These are phyloP conservation scores for Dicyrtoma fusca DNA, from an alignment of 2,888 invertebrate genomes.

Conservation along the genomic window DNA sequence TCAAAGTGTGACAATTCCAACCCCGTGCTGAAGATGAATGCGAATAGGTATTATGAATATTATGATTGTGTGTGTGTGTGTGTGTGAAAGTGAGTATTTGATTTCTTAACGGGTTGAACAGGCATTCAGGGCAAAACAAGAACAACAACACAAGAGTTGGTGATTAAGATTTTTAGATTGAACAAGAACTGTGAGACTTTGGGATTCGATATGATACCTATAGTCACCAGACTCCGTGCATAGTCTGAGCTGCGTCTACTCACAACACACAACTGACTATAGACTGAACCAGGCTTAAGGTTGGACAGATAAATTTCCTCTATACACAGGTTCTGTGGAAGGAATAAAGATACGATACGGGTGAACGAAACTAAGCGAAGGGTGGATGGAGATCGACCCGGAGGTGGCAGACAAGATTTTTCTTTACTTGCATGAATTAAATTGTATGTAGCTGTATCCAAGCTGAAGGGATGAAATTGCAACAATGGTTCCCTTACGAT, in stretches of 20 bases:
- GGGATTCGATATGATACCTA: background rate
- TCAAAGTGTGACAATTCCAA: constrained; percentile 34
- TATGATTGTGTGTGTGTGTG: constrained; percentile 16
- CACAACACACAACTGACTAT: too few relatives aligned
- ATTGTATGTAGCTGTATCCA: constrained; percentile 3
- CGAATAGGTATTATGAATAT: constrained; percentile 4
- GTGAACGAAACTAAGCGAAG: background rate
- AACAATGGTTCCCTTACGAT: constrained; percentile 25
- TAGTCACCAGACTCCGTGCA: too few relatives aligned
- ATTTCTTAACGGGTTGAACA: constrained; percentile 22
- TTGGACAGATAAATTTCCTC: too few relatives aligned
- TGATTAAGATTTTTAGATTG: constrained; percentile 16
- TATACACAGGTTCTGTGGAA: background rate
- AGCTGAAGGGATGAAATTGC: constrained; percentile 23
- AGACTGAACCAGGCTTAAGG: too few relatives aligned
- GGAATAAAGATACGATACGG: background rate
- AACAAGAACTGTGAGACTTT: background rate
- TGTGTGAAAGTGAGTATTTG: constrained; percentile 1
- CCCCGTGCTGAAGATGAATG: constrained; percentile 24
- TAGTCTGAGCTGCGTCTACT: too few relatives aligned
- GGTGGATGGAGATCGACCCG: constrained; percentile 26
- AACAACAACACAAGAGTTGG: background rate
- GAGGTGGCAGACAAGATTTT: constrained; percentile 18
- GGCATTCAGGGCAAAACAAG: constrained; percentile 21
- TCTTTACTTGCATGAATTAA: constrained; percentile 27